Conservation (phyloP, 2,113 vertebrate species). For the Progne subis region DNA sequence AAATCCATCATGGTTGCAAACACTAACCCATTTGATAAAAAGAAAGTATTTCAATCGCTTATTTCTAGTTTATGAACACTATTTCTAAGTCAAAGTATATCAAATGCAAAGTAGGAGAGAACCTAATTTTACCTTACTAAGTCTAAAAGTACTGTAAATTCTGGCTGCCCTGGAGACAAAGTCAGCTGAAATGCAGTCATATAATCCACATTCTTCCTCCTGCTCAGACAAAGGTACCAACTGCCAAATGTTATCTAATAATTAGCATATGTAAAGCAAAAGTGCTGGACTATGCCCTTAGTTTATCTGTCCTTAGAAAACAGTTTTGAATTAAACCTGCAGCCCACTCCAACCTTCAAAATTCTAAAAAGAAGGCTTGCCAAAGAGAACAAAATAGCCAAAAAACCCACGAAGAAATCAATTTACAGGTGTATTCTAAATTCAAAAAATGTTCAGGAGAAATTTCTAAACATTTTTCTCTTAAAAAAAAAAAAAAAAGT, state of each 20-base stretch:
- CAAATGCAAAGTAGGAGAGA: background rate
- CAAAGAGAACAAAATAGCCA: background rate
- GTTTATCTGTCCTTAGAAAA: slow-evolving; percentile 54
- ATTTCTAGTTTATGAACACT: background rate
- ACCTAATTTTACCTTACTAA: background rate
- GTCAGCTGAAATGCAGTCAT: slow-evolving; percentile 67
- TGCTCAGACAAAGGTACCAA: slow-evolving; percentile 69
- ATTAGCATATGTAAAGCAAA: slow-evolving; percentile 79
- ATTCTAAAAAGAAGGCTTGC: slow-evolving; percentile 30
- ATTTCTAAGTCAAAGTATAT: background rate
- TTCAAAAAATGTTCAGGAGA: background rate
- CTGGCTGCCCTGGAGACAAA: slow-evolving; percentile 48
- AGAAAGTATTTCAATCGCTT: background rate
- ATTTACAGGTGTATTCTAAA: background rate
- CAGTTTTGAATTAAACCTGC: slow-evolving; percentile 62
- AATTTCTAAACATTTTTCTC: background rate
- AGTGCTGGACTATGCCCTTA: slow-evolving; percentile 71
- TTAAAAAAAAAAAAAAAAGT: background rate
- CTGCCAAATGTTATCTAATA: slow-evolving; percentile 66
- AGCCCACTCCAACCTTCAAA: slow-evolving; percentile 45
- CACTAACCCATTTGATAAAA: background rate
- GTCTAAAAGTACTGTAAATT: background rate
- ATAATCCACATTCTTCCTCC: slow-evolving; percentile 48
- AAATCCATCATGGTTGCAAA: background rate
- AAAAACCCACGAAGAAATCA: background rate